Evolutionary conservation across 2,113 vertebrate genomes (phyloP).

Genomic region (Lichenostomus cassidix): DNA sequence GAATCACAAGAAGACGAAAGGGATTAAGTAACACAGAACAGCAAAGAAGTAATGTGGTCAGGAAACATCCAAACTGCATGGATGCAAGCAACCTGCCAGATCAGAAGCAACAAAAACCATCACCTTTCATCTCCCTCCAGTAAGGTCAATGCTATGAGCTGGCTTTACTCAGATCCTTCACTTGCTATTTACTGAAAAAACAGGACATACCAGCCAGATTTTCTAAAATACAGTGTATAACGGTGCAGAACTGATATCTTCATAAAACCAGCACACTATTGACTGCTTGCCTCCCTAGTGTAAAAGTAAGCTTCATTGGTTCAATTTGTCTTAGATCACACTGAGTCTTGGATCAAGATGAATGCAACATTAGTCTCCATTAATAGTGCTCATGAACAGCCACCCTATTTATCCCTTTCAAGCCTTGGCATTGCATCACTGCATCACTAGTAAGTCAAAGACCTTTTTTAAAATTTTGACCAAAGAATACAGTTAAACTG

Average conservation of each 20-base stretch:
- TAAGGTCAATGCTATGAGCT: neutral
- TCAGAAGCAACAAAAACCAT: neutral
- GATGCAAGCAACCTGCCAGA: neutral
- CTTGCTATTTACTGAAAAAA: neutral
- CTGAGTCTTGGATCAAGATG: neutral
- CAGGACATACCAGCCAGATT: neutral
- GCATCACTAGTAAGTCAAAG: neutral
- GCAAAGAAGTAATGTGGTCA: neutral
- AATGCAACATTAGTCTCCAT: neutral
- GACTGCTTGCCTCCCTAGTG: neutral
- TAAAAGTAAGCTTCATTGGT: neutral
- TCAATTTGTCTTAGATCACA: neutral
- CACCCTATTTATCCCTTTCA: neutral
- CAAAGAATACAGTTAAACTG: neutral
- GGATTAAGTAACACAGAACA: neutral
- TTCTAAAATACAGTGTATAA: neutral
- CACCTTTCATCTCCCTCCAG: neutral
- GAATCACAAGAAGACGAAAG: neutral
- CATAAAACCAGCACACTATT: neutral
- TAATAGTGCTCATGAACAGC: neutral
- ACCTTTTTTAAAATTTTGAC: neutral
- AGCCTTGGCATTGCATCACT: neutral
- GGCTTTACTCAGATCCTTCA: neutral
- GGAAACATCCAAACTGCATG: neutral
- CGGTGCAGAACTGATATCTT: fast-evolving